Percentiles rank a stretch among this genome's conserved stretches.
phyloP scores from a whole-genome alignment of 2,113 vertebrate genomes.

The Megaleporinus macrocephalus region DNA sequence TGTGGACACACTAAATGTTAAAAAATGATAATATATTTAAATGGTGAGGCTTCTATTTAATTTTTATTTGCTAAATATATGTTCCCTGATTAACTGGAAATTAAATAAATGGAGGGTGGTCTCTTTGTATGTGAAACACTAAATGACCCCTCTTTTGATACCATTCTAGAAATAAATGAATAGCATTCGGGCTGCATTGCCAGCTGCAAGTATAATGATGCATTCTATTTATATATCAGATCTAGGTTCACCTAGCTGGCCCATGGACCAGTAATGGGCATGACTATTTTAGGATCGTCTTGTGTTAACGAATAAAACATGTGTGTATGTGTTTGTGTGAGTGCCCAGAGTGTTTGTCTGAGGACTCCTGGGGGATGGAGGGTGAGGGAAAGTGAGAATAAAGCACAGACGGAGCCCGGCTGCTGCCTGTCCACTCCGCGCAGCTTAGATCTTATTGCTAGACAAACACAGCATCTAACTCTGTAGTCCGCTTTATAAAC shows the following conservation, averaged over 20 bases:
- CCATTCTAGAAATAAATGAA: not conserved
- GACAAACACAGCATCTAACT: slow-evolving; percentile 72
- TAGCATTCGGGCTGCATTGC: not conserved
- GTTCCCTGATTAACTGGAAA: too few relatives aligned
- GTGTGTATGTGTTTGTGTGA: slow-evolving; percentile 48
- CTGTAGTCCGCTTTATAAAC: slow-evolving; percentile 66
- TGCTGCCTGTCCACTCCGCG: slow-evolving; percentile 58
- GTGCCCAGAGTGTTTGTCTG: slow-evolving; percentile 57
- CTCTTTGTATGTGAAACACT: not conserved
- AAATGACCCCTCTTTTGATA: not conserved
- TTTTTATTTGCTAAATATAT: too few relatives aligned
- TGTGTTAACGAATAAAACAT: slow-evolving; percentile 43
- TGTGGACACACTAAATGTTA: too few relatives aligned
- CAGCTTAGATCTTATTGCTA: slow-evolving; percentile 76
- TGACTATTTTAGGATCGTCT: slow-evolving; percentile 47
- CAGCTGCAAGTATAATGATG: slow-evolving; percentile 43
- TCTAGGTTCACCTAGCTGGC: slow-evolving; percentile 29
- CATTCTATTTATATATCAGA: slow-evolving; percentile 48
- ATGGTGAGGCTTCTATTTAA: too few relatives aligned
- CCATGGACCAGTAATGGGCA: slow-evolving; percentile 54
- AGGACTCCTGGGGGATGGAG: slow-evolving; percentile 56
- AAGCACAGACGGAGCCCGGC: slow-evolving; percentile 64
- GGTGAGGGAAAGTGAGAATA: slow-evolving; percentile 65
- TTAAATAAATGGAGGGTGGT: too few relatives aligned
- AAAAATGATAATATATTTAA: too few relatives aligned